Conservation (phyloP, 1,140 invertebrate genomes). For the Drepana arcuata region DNA sequence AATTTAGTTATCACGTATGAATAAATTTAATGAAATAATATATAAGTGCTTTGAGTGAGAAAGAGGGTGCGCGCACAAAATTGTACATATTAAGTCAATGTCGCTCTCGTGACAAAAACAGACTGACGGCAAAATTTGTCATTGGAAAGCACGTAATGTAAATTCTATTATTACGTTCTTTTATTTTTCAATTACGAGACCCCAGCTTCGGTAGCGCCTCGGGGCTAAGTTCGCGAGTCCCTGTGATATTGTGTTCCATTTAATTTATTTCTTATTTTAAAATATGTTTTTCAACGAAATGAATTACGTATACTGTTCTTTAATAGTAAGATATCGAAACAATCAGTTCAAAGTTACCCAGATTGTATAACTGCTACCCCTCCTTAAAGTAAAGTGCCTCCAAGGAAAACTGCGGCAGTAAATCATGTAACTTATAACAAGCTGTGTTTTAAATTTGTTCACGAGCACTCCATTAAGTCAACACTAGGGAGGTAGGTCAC, state of each 20-base stretch:
- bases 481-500: slow-evolving; percentile 45
- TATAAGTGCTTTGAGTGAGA: too few species aligned
- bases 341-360: too few species aligned
- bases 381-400: too few species aligned
- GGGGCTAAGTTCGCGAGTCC: slow-evolving; percentile 51
- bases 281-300: not conserved
- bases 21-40: too few species aligned
- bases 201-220: slow-evolving; percentile 43
- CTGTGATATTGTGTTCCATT: slow-evolving; percentile 30
- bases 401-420: too few species aligned
- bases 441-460: slow-evolving; percentile 57
- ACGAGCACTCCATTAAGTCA: slow-evolving; percentile 59
- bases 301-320: too few species aligned
- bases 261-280: slow-evolving; percentile 12
- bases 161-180: slow-evolving; percentile 71
- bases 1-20: too few species aligned
- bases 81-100: slow-evolving; percentile 27
- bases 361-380: too few species aligned
- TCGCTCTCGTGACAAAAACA: slow-evolving; percentile 58
- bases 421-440: slow-evolving; percentile 38
- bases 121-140: slow-evolving; percentile 59
- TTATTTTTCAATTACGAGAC: slow-evolving; percentile 70
- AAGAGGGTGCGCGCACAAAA: slow-evolving; percentile 15
- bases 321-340: too few species aligned
- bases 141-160: slow-evolving; percentile 67